Base-by-base conservation (phyloP, 2,113 vertebrate genomes). In the Reinhardtius hippoglossoides region DNA sequence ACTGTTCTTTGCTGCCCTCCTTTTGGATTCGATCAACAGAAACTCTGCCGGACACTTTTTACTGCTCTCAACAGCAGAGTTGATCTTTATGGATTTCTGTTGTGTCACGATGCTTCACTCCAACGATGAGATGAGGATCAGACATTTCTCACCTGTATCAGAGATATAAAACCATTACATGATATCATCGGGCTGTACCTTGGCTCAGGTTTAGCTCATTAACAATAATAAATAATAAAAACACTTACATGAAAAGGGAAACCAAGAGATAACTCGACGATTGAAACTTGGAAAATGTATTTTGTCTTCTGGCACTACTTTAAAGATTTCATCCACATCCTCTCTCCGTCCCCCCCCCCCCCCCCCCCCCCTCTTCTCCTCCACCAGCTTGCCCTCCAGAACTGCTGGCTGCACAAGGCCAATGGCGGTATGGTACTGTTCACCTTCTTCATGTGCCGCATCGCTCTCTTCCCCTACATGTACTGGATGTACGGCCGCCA, bases 391-490 rank as follows among this genome's bases (percentile, higher is more conserved):
- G 92, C 95, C 31, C 94, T 97, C 90, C 98, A 99, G 91, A 94
- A 97, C 63, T 95, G 95, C 4, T 94, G 96, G 86, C 87, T 98
- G 76, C 97, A 98, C 95, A 99, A 99, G 84, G 89, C 92, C 76
- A 99, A 99, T 0, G 98, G 97, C 5, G 85, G 95, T 76, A 83
- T 98, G 92, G 93, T 98, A 3, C 91, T 99, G 78, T 74, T 96
- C 70, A 99, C 96, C 76, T 99, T 99, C 94, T 95, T 99, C 78
- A 35, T 92, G 72, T 99, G 96, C 91, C 97, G 98, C 83, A 98
- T 99, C 56, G 93, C 96, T 16, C 95, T 99, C 55, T 99, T 99
- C 91, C 98, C 97, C 8, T 99, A 94, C 94, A 99, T 99, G 98
- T 99, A 99, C 91, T 95, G 94, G 89, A 92, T 94, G 76, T 99